Base-by-base conservation (phyloP, 2,797 vertebrate species). In the Molossus alvarezi region DNA sequence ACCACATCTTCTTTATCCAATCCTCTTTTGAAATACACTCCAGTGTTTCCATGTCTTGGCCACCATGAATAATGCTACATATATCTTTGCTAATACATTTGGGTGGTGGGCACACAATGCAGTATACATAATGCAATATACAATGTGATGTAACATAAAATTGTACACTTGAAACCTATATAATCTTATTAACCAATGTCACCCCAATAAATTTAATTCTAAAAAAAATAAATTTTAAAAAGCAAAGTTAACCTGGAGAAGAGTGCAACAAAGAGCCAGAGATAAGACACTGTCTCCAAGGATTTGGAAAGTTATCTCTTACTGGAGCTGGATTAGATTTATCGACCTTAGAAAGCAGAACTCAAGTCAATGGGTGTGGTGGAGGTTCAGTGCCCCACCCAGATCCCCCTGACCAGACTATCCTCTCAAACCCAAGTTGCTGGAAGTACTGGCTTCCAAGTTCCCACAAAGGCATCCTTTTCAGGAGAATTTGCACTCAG, bases 291-390 rank as follows among this genome's bases (percentile, higher is more conserved):
- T 21, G 21, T 69, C 72, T 88, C 48, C 27, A 23, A 55, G 67
- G 10, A n/a, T 53, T 20, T 9, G 4, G 48, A 76, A 88, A 3
- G 55, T 53, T 57, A 18, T 55, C 14, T 85, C 12, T 72, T 41
- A 18, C 0, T 7, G 45, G 92, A 45, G 6, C 15, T 67, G 8
- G 17, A 21, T 48, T 25, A 37, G 23, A 12, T 71, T 29, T 89
- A 33, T 64, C 9, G 17, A 69, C 51, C 48, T 58, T 41, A 90
- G 51, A 45, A 93, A 72, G 29, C 53, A 82, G 41, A 71, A 60
- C 18, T 18, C 9, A 29, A 53, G 12, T 58, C 29, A 53, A 0
- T 6, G 17, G 25, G 11, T 53, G 0, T 21, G 6, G 8, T 6
- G 15, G 33, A 69, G 41, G n/a, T 21, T 18, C 25, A 33, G 48